Base-by-base conservation (phyloP, 2,888 invertebrate species). In the Tenthredo livida region DNA sequence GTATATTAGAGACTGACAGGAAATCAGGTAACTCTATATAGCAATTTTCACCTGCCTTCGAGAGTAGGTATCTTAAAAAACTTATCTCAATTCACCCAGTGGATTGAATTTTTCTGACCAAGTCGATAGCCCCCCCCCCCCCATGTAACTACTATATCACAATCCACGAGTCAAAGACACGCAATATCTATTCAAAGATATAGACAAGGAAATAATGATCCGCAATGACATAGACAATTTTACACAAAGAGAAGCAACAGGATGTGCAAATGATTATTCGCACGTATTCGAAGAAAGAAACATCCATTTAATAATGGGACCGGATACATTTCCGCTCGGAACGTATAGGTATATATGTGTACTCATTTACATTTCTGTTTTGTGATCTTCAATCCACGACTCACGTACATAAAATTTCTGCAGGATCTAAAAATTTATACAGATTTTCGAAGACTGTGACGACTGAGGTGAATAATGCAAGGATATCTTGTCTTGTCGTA, bases 11-110 rank as follows among this genome's bases (percentile, higher is more conserved):
- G 12, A 61, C 61, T 21, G 40, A 65, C 65, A 82, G 43, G 82
- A 82, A 82, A 82, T 82, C 82, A 82, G 65, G 82, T 82, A 65
- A 65, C 82, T 21, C 10, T 82, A 82, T 82, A 82, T 17, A 65
- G 43, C 78, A n/a, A 29, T 43, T 15, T 54, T n/a, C 25, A 21
- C 12, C 21, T n/a, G 17, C 33, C 33, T 12, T n/a, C 15, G 25
- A 7, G n/a, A 17, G 17, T 12, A 33, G 7, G 17, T 12, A 33
- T 6, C 17, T 2, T 17, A 37, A 9, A 1, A 21, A 10, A 70
- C n/a, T 15, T 2, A 70, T 7, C 7, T 5, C 7, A 37, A n/a
- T 37, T 70, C n/a, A 37, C 17, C 17, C 6, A 70, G 37, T n/a
- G 70, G 70, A 17, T 33, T 33, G 70, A 70, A 70, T n/a, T 37